Base-by-base conservation (phyloP, 1,140 invertebrate genomes). In the Conopomorpha cramerella region DNA sequence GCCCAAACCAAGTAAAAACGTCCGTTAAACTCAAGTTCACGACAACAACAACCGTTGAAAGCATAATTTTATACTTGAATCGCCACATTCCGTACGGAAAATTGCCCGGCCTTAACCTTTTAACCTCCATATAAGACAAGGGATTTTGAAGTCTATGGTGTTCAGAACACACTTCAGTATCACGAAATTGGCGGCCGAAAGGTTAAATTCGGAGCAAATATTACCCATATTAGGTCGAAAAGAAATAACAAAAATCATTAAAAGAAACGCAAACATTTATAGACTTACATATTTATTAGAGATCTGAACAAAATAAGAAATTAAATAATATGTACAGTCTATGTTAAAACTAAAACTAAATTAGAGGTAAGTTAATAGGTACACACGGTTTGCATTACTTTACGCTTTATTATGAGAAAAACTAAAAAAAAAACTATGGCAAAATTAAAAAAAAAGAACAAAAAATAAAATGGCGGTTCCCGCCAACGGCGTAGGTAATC, bases 201-300 rank as follows among this genome's bases (percentile, higher is more conserved):
- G n/a, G n/a, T n/a, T n/a, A n/a, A n/a, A n/a, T n/a, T n/a, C n/a
- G n/a, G n/a, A n/a, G n/a, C n/a, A n/a, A n/a, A n/a, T n/a, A n/a
- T 10, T 23, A 23, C 19, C 10, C 4, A 23, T 6, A 23, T 23
- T 23, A 6, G 10, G 4, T 23, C 19, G 4, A 6, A 23, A 23
- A 4, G 19, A 23, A 23, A 10, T 4, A 10, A 23, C 10, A 6
- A 23, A 4, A 10, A 23, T 6, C 4, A 6, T 14, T 30, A 8
- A 37, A 46, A 39, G 17, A 44, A 54, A 48, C 49, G 41, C 46
- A 52, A 37, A 12, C 30, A 40, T 45, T 38, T 47, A 36, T 76
- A 72, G 67, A 76, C 71, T 76, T 76, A 76, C 64, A 68, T 72
- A 66, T 76, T 76, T 76, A 76, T 76, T 76, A 76, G 71, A 76